phyloP scores from a whole-genome alignment of 2,113 vertebrate species.

The Channa argus region DNA sequence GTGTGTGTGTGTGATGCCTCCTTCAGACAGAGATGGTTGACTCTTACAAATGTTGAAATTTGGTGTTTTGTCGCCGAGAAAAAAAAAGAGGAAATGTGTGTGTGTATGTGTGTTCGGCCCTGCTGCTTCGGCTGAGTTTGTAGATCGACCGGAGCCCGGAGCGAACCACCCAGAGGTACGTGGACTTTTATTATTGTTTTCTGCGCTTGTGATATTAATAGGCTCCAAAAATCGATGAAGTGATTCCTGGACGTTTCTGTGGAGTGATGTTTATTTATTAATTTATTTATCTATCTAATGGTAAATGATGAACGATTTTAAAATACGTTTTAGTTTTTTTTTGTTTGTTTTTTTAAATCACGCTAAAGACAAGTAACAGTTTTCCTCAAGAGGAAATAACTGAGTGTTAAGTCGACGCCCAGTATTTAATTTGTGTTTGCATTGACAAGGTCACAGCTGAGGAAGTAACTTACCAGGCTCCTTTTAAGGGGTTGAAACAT shows the following conservation, averaged over 20 bases:
- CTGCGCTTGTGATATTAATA: neutral
- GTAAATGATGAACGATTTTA: no score
- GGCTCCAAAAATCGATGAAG: neutral
- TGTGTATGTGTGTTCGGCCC: neutral
- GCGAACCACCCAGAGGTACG: conserved; percentile 26
- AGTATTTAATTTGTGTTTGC: neutral
- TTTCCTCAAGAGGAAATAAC: neutral
- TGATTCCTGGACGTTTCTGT: neutral
- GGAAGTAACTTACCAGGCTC: conserved; percentile 39
- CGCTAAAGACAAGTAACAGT: no score
- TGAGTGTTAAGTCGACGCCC: neutral
- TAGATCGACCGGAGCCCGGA: no score
- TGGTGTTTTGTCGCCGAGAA: neutral
- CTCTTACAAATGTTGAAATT: neutral
- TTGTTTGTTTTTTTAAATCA: neutral
- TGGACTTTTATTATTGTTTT: neutral
- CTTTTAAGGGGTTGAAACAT: neutral
- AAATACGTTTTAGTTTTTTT: no score
- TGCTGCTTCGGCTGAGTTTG: conserved; percentile 20
- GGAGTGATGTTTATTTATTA: no score
- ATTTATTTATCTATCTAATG: no score
- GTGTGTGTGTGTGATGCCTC: neutral
- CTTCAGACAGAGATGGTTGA: no score
- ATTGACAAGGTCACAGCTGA: conserved; percentile 6
- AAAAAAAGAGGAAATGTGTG: conserved; percentile 67